These are phyloP conservation scores for Rhysida immarginata DNA, from an alignment of 1,140 invertebrate species.

Conservation along the genomic window DNA sequence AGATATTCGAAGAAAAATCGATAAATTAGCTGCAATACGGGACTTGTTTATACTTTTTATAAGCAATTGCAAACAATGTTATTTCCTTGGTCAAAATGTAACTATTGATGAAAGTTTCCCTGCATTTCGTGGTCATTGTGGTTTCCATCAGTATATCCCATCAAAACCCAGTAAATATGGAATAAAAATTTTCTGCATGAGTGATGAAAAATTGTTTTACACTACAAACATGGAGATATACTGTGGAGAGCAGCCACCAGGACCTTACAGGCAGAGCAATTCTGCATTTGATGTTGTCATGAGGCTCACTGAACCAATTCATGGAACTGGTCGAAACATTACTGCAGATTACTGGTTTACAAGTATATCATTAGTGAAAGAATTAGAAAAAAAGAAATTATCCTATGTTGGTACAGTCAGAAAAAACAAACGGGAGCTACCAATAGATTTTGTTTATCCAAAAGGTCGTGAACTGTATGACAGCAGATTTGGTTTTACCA, in stretches of 20 bases:
- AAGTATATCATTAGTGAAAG: constrained; percentile 4
- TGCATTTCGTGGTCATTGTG: too few relatives aligned
- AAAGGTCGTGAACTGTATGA: too few relatives aligned
- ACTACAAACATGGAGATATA: constrained; percentile 12
- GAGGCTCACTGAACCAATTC: constrained; percentile 8
- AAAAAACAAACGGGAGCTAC: constrained; percentile 32
- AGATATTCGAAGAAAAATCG: neutral
- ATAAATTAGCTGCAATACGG: neutral
- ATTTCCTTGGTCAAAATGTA: too few relatives aligned
- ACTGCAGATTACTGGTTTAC: constrained; percentile 19
- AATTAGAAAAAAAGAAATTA: constrained; percentile 8
- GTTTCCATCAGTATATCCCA: constrained; percentile 13
- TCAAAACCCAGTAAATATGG: constrained; percentile 22
- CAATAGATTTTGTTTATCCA: constrained; percentile 17
- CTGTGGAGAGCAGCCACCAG: constrained; percentile 8
- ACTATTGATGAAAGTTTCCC: too few relatives aligned
- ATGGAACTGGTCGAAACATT: constrained; percentile 14
- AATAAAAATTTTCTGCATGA: constrained; percentile 20
- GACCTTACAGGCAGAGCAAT: constrained; percentile 4
- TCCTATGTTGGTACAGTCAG: constrained; percentile 31
- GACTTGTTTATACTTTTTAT: neutral
- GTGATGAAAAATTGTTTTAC: constrained; percentile 14
- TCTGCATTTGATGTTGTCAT: constrained; percentile 11
- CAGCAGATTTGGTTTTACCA: too few relatives aligned
- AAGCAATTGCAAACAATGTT: too few relatives aligned